These are phyloP conservation scores for Eurystomus gularis DNA, from an alignment of 2,113 vertebrate species.

Conservation along the genomic window DNA sequence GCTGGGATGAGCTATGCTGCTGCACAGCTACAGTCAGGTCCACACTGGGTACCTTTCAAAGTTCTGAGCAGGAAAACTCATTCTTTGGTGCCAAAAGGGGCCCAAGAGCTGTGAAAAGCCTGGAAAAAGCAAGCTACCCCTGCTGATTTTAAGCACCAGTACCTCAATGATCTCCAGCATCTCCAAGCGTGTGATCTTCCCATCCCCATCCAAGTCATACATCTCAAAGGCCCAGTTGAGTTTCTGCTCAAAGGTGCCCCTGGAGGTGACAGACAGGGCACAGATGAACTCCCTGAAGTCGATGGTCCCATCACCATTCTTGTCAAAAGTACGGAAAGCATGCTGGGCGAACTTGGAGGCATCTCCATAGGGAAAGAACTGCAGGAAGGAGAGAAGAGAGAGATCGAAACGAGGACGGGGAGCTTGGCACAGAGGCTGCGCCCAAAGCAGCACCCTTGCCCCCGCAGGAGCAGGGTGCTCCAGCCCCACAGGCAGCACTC, in stretches of 20 bases:
- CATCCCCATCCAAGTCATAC: conserved; percentile 95
- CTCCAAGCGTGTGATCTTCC: conserved; percentile 95
- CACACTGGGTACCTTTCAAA: not conserved
- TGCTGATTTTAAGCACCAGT: accelerated
- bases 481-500: not conserved
- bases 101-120: not conserved
- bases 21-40: not conserved
- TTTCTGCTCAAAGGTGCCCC: conserved; percentile 97
- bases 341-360: conserved; percentile 98
- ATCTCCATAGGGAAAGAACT: conserved; percentile 97
- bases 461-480: not conserved
- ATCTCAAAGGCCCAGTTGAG: conserved; percentile 99
- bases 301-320: conserved; percentile 95
- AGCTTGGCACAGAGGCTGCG: accelerated
- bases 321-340: conserved; percentile 96
- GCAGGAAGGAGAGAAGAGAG: not conserved
- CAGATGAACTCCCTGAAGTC: conserved; percentile 99
- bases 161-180: conserved; percentile 96
- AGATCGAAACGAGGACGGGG: accelerated
- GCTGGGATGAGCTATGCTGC: not conserved
- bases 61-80: not conserved
- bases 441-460: not conserved
- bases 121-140: not conserved
- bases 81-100: not conserved
- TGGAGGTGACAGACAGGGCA: conserved; percentile 93